Conservation (phyloP, 2,888 invertebrate species). For the Drosophila atroscutellata region DNA sequence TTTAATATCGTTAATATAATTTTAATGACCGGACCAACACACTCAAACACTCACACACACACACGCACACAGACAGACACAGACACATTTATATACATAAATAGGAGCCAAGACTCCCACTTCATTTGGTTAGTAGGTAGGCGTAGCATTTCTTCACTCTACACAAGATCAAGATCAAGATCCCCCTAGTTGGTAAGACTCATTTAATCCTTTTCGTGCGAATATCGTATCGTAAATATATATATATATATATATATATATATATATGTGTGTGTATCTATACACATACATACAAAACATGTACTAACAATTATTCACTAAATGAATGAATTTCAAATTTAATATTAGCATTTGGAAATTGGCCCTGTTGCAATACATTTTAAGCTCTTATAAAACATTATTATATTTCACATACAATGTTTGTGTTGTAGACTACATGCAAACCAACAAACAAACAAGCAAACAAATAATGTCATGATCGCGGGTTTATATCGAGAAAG, state of each 20-base stretch:
- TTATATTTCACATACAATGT: slow-evolving; percentile 16
- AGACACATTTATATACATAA: slow-evolving; percentile 6
- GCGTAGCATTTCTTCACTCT: slow-evolving; percentile 47
- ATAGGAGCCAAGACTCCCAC: slow-evolving; percentile 9
- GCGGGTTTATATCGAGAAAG: slow-evolving; percentile 10
- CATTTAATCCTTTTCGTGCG: slow-evolving; percentile 39
- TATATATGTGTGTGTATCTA: neutral
- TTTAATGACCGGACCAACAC: slow-evolving; percentile 49
- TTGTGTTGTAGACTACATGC: slow-evolving; percentile 24
- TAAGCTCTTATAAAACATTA: slow-evolving; percentile 60
- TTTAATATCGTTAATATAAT: slow-evolving; percentile 76
- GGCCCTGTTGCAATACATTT: slow-evolving; percentile 74
- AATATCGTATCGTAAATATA: slow-evolving; percentile 19
- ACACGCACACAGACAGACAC: slow-evolving; percentile 5
- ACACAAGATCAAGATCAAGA: slow-evolving; percentile 30
- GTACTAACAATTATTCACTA: slow-evolving; percentile 33
- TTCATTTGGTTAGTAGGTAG: slow-evolving; percentile 68
- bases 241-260: neutral
- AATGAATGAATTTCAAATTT: slow-evolving; percentile 49
- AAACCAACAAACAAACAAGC: neutral
- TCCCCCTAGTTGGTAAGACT: slow-evolving; percentile 58
- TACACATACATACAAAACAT: neutral
- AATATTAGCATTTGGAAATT: slow-evolving; percentile 72
- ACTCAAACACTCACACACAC: slow-evolving; percentile 4
- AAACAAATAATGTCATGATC: slow-evolving; percentile 5